Evolutionary conservation across 2,797 vertebrate species (phyloP), one percentile per base, ranked within the genome.

Genomic region (Delichon dasypus): DNA sequence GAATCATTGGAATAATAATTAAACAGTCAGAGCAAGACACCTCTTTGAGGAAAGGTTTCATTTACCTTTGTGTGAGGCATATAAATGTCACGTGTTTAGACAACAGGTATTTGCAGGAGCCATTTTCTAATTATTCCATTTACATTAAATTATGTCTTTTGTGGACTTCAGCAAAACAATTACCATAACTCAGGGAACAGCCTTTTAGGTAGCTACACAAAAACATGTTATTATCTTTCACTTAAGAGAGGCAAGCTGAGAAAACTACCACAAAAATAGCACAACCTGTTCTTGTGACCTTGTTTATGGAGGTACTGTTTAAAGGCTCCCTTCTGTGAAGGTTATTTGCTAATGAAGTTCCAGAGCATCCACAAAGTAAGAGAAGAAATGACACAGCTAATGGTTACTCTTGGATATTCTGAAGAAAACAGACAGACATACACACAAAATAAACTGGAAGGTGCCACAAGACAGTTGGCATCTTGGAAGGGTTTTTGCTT

Each of bases 111-210:
- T 81, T 91, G 27, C 58, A 66, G 66, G 10, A 84, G 13, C 29
- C 30, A 67, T 82, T 90, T 91, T 74, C 61, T 86, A 93, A 93
- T 93, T 83, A 76, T 90, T 94, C 51, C 20, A 72, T 65, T 94
- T 93, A 68, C 50, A 87, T 86, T 89, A 61, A 90, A 77, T 96
- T 95, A 93, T 57, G 13, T 11, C 25, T 93, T 93, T 84, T 72
- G 27, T 86, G 71, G 66, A 88, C 82, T 68, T 82, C 72, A 64
- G 29, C 15, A 29, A 87, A 92, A 84, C 70, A 78, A 85, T 94
- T 92, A 55, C 55, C 19, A 53, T 60, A 87, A 90, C n/a, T 22
- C 62, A 62, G 72, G 72, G 58, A 92, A 75, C 55, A 82, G 58
- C 34, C 27, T 87, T 91, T 94, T 61, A 87, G 74, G 29, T 40